Conservation (phyloP, 2,797 vertebrate species). For the Sebastes nivosus region DNA sequence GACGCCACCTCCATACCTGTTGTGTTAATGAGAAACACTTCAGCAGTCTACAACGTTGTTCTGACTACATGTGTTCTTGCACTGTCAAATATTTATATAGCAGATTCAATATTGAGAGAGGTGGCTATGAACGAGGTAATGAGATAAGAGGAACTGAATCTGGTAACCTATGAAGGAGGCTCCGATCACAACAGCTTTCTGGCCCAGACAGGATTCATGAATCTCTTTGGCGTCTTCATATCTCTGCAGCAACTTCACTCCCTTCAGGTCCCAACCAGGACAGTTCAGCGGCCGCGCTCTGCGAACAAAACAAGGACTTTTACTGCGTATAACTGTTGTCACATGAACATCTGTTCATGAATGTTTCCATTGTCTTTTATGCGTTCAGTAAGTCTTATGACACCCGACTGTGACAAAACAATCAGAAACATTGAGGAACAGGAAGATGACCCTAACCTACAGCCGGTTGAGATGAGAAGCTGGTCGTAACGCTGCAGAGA, state of each 20-base stretch:
- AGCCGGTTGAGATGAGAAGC: constrained; percentile 89
- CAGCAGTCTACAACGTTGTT: background rate
- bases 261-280: constrained; percentile 83
- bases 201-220: constrained; percentile 74
- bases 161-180: constrained; percentile 88
- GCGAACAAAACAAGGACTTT: background rate
- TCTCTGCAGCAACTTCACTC: constrained; percentile 81
- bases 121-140: background rate
- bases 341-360: background rate
- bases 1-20: constrained; percentile 91
- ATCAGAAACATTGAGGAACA: background rate
- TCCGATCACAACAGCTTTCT: constrained; percentile 83
- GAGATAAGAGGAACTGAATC: background rate
- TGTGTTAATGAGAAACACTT: background rate
- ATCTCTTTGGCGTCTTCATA: constrained; percentile 85
- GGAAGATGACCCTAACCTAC: constrained; percentile 73
- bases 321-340: background rate
- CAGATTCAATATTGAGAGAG: background rate
- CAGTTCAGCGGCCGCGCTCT: constrained; percentile 82
- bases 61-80: background rate
- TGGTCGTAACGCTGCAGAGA: constrained; percentile 83
- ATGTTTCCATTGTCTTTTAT: background rate
- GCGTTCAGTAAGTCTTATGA: background rate
- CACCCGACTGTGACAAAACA: background rate
- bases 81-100: background rate